Conservation (phyloP, 2,888 invertebrate genomes). For the Coecobrya sp. region DNA sequence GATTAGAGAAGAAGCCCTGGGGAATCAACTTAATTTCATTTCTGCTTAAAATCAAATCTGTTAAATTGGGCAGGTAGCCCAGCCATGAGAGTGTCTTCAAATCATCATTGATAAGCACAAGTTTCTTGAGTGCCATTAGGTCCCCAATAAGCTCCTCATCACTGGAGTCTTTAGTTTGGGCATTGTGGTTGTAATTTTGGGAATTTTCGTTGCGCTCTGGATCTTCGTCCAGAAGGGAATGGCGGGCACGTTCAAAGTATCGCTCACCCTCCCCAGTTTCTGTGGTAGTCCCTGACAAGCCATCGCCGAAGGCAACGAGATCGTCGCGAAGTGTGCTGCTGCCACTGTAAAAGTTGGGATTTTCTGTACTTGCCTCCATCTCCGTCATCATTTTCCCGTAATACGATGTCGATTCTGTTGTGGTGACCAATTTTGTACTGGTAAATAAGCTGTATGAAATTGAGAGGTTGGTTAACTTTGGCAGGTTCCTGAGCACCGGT, state of each 20-base stretch:
- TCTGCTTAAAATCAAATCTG: constrained; percentile 77
- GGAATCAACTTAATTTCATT: constrained; percentile 83
- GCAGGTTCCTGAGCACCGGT: constrained; percentile 82
- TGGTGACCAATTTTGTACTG: constrained; percentile 72
- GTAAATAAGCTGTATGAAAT: constrained; percentile 83
- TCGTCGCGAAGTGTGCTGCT: constrained; percentile 63
- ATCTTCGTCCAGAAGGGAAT: constrained; percentile 61
- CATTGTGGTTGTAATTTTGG: constrained; percentile 48
- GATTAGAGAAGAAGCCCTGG: constrained; percentile 81
- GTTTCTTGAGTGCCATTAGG: constrained; percentile 80
- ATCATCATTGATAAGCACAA: constrained; percentile 83
- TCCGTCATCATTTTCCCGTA: constrained; percentile 38
- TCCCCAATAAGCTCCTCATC: constrained; percentile 80
- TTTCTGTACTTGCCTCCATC: constrained; percentile 61
- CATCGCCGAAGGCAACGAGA: constrained; percentile 68
- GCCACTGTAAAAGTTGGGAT: constrained; percentile 79
- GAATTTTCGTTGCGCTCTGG: constrained; percentile 35
- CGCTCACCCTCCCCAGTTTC: background rate
- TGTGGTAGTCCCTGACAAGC: background rate
- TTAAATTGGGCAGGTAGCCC: constrained; percentile 83
- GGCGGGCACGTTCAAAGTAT: constrained; percentile 66
- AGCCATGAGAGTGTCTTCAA: constrained; percentile 81
- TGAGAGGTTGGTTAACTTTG: constrained; percentile 81
- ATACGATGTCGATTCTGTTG: constrained; percentile 57
- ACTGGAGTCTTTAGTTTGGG: constrained; percentile 23